These are phyloP conservation scores for Lindbergichthys nudifrons DNA, from an alignment of 2,797 vertebrate species.

Conservation along the genomic window DNA sequence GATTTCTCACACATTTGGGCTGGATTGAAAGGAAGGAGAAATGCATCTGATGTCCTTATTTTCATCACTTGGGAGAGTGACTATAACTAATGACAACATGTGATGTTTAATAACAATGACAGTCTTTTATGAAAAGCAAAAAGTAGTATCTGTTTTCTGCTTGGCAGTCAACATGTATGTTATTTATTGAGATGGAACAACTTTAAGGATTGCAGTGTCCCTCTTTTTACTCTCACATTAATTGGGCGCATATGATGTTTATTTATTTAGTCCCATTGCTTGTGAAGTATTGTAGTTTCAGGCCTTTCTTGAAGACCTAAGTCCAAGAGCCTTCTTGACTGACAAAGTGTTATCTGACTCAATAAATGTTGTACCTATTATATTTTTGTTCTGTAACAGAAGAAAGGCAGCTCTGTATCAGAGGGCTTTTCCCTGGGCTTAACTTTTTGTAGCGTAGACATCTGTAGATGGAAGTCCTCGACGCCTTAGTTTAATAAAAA, in stretches of 20 bases:
- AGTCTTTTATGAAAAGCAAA: not conserved
- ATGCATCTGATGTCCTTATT: conserved; percentile 1
- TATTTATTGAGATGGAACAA: conserved; percentile 9
- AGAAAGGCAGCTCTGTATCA: conserved; percentile 58
- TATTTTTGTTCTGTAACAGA: conserved; percentile 63
- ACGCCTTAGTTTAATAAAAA: not conserved
- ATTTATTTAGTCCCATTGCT: conserved; percentile 20
- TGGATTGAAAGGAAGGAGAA: conserved; percentile 14
- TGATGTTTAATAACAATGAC: conserved; percentile 6
- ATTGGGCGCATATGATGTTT: conserved; percentile 7
- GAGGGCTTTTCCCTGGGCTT: conserved; percentile 47
- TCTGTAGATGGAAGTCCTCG: conserved; percentile 15
- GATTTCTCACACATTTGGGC: conserved; percentile 32
- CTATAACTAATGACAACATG: not conserved
- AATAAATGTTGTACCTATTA: conserved; percentile 25
- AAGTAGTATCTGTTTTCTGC: not conserved
- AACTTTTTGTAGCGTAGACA: conserved; percentile 28
- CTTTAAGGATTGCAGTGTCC: not conserved
- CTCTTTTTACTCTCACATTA: not conserved
- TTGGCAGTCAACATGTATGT: not conserved
- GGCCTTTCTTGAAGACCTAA: conserved; percentile 24
- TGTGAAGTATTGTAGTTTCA: conserved; percentile 22
- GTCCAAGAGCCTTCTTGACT: conserved; percentile 24
- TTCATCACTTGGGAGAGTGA: conserved; percentile 8
- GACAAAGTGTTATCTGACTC: conserved; percentile 7